phyloP scores from a whole-genome alignment of 2,797 vertebrate species.

The Lycodopsis pacificus region DNA sequence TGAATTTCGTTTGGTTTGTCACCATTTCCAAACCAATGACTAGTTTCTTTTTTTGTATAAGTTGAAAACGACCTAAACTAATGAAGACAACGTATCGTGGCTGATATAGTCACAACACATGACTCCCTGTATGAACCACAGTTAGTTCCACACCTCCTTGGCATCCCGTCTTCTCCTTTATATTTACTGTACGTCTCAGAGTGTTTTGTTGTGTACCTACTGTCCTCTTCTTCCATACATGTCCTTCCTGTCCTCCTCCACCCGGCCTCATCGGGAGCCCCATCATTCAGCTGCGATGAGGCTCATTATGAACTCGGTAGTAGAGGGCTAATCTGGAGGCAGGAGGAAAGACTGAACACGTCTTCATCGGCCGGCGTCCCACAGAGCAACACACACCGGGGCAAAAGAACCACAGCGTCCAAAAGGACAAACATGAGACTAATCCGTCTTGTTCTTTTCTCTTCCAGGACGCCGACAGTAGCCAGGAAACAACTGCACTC shows the following conservation, averaged over 20 bases:
- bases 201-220: background rate
- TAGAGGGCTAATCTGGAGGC: conserved; percentile 29
- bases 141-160: background rate
- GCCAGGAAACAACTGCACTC: background rate
- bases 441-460: conserved; percentile 30
- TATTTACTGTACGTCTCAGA: background rate
- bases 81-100: background rate
- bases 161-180: background rate
- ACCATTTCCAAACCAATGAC: background rate
- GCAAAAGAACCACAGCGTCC: conserved; percentile 15
- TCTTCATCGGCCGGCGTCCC: conserved; percentile 32
- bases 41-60: background rate
- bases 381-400: background rate
- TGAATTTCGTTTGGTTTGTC: no score
- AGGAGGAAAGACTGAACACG: background rate
- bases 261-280: background rate
- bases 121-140: background rate
- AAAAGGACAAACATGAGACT: conserved; percentile 34
- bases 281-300: conserved; percentile 16
- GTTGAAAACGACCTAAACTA: background rate
- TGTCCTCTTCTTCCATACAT: background rate
- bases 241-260: conserved; percentile 8
- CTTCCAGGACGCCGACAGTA: conserved; percentile 31
- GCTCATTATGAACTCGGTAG: conserved; percentile 39
- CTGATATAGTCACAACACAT: background rate